Evolutionary conservation across 2,888 invertebrate genomes (phyloP).

Genomic region (Synanthedon formicaeformis): DNA sequence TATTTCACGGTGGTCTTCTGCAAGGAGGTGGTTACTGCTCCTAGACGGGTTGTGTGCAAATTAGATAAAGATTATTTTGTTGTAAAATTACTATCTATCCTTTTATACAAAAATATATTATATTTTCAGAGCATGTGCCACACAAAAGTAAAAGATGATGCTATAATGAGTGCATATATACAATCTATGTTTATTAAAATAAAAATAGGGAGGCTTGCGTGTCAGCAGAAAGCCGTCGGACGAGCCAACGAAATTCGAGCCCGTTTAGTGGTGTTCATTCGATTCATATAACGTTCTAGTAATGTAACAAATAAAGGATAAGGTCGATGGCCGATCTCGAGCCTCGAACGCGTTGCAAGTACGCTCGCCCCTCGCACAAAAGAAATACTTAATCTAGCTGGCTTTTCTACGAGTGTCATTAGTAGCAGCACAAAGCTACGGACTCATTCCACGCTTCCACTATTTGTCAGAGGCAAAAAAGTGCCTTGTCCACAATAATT

Average conservation of each 20-base stretch:
- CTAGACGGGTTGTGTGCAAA: too few relatives aligned
- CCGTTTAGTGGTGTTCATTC: constrained; percentile 51
- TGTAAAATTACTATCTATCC: too few relatives aligned
- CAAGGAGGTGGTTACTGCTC: too few relatives aligned
- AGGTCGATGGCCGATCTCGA: constrained; percentile 55
- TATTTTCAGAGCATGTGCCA: too few relatives aligned
- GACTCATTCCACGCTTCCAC: constrained; percentile 63
- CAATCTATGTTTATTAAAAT: neutral
- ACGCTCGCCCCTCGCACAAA: constrained; percentile 55
- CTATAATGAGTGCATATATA: too few relatives aligned
- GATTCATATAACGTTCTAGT: constrained; percentile 62
- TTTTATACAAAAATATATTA: too few relatives aligned
- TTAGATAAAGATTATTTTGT: too few relatives aligned
- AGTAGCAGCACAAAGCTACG: constrained; percentile 62
- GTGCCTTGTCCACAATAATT: constrained; percentile 69
- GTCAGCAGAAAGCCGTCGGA: constrained; percentile 42
- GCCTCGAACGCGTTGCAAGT: constrained; percentile 42
- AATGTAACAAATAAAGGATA: constrained; percentile 59
- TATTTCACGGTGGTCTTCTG: too few relatives aligned
- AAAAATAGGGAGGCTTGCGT: constrained; percentile 36
- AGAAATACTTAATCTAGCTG: constrained; percentile 66
- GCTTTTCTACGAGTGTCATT: constrained; percentile 60
- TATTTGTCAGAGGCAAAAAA: constrained; percentile 68
- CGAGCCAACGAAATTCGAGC: constrained; percentile 54
- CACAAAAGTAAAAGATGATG: too few relatives aligned